These are phyloP conservation scores for Xylophagus ater DNA, from an alignment of 2,888 invertebrate genomes.

Conservation along the genomic window DNA sequence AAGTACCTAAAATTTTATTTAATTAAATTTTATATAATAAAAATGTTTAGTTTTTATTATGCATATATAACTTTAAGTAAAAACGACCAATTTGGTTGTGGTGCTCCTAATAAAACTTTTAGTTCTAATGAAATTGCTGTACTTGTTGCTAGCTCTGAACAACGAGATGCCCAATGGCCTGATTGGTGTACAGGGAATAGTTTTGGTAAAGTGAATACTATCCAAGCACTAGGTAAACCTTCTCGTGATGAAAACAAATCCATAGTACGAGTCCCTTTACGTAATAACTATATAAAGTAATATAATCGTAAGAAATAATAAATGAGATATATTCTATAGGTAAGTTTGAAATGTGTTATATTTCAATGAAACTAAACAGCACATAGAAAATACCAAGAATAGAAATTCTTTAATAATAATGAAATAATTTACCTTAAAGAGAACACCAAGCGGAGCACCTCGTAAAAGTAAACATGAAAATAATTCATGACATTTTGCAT, in stretches of 20 bases:
- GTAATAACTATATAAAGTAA: constrained; percentile 38
- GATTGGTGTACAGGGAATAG: constrained; percentile 43
- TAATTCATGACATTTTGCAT: constrained; percentile 71
- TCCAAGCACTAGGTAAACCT: constrained; percentile 54
- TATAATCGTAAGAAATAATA: background rate
- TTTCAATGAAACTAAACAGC: constrained; percentile 4
- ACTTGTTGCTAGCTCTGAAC: constrained; percentile 45
- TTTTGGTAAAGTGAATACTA: constrained; percentile 54
- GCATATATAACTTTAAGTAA: constrained; percentile 51
- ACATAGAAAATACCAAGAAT: background rate
- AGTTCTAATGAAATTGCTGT: constrained; percentile 59
- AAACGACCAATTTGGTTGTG: constrained; percentile 67
- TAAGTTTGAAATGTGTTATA: too few species aligned
- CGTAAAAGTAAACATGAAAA: constrained; percentile 62
- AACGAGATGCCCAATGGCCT: constrained; percentile 36
- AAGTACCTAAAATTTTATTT: constrained; percentile 44
- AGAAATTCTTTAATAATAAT: constrained; percentile 3
- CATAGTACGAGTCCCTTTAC: constrained; percentile 46
- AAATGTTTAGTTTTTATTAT: background rate
- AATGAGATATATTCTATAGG: too few species aligned
- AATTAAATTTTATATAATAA: background rate
- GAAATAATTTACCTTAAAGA: constrained; percentile 53
- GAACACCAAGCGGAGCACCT: constrained; percentile 60
- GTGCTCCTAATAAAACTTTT: constrained; percentile 59
- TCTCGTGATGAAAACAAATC: constrained; percentile 45